Percentiles rank a stretch among this genome's conserved stretches.
Conservation (phyloP, 2,888 invertebrate genomes). For the Brachyopa scutellaris region DNA sequence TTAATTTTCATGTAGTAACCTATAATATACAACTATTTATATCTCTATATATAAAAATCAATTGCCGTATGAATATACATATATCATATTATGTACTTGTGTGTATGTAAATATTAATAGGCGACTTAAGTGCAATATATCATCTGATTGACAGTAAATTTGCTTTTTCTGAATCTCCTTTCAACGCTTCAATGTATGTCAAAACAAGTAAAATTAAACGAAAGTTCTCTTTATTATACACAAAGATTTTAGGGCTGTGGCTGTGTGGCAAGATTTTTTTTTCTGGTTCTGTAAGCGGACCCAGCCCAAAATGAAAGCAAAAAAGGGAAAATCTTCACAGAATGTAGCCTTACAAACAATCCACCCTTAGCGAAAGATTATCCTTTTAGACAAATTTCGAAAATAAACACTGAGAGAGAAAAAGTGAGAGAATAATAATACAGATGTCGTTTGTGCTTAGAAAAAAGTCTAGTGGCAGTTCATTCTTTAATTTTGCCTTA, state of each 20-base stretch:
- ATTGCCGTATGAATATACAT: too few species aligned
- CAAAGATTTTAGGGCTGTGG: slow-evolving; percentile 49
- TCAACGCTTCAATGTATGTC: neutral
- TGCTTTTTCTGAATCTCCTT: too few species aligned
- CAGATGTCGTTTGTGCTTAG: neutral
- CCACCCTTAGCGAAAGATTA: slow-evolving; percentile 28
- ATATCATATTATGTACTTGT: too few species aligned
- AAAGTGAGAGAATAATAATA: slow-evolving; percentile 39
- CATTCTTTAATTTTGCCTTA: neutral
- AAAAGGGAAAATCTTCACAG: slow-evolving; percentile 10
- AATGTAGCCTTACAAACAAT: slow-evolving; percentile 5
- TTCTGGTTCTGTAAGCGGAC: slow-evolving; percentile 38
- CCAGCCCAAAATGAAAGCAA: slow-evolving; percentile 62
- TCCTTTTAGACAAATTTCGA: slow-evolving; percentile 28
- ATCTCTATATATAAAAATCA: too few species aligned
- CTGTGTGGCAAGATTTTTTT: slow-evolving; percentile 8
- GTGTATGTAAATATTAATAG: too few species aligned
- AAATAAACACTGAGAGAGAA: slow-evolving; percentile 45
- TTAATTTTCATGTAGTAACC: too few species aligned
- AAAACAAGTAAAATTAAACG: slow-evolving; percentile 16
- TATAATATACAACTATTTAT: too few species aligned
- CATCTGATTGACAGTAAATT: slow-evolving; percentile 2
- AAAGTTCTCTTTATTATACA: slow-evolving; percentile 9
- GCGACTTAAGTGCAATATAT: neutral
- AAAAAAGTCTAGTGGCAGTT: neutral